Conservation (phyloP, 2,797 vertebrate species). For the Muscicapa striata region DNA sequence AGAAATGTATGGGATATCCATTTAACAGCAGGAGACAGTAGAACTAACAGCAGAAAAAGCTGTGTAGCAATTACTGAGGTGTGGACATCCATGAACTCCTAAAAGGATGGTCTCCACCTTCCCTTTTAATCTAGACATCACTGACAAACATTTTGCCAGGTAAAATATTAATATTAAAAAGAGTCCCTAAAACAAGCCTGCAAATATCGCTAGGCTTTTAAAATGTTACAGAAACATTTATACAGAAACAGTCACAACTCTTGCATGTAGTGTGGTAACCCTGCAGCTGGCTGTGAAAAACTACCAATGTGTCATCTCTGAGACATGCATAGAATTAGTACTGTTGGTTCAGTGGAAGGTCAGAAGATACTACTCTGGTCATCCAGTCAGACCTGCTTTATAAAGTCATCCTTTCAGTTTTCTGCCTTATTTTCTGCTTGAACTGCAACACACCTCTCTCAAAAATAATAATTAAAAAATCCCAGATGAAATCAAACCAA, state of each 20-base stretch:
- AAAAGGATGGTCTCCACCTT: neutral
- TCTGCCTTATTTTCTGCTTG: neutral
- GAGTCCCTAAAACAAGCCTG: neutral
- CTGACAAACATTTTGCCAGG: neutral
- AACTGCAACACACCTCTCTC: neutral
- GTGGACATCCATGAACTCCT: neutral
- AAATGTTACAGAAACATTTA: neutral
- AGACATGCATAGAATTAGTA: neutral
- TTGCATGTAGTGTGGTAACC: neutral
- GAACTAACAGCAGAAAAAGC: neutral
- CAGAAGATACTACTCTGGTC: neutral
- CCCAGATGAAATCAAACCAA: neutral
- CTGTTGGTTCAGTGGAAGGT: neutral
- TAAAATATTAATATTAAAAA: neutral
- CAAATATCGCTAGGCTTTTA: neutral
- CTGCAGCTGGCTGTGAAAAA: neutral
- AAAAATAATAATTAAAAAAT: neutral
- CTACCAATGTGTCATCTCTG: accelerated
- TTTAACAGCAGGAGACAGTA: neutral
- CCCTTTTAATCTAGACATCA: neutral
- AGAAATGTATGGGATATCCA: neutral
- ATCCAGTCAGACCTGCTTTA: neutral
- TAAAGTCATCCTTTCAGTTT: neutral
- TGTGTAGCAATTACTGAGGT: neutral
- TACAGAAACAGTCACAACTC: neutral